Evolutionary conservation across 1,140 invertebrate species (phyloP), one percentile per base, ranked within the genome.

Genomic region (Reticulitermes speratus): DNA sequence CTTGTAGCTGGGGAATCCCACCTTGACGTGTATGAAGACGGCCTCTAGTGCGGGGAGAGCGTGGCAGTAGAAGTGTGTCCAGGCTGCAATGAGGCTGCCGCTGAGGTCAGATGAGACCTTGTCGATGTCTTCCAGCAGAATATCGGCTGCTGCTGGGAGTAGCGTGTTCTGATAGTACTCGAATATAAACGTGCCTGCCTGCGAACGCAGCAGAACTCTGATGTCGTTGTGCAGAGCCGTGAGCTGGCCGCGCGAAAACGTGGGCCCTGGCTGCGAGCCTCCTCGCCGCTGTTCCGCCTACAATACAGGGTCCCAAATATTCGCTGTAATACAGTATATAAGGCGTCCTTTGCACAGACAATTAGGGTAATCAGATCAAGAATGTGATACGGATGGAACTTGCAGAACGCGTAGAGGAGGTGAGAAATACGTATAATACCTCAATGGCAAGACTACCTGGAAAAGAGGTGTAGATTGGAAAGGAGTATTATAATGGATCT

Each of bases 21-120:
- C 86, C 86, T 87, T 87, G 55, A 87, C 86, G 6, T 85, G 59
- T 30, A 85, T 44, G 84, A 87, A 87, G 84, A 87, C 45, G 25
- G 86, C 86, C 84, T 87, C 83, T 0, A 87, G 86, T 3, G 83
- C 14, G 11, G 86, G 83, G 16, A 87, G 83, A 6, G 84, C 44
- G 84, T 87, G 86, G 32, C 65, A 87, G 55, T 87, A 87, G 84
- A 87, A 87, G 84, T 87, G 83, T 30, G 69, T 45, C 86, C 86
- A 87, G 11, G 65, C 59, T 16, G 84, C 55, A 2, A 83, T n/a
- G 23, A 87, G 86, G 32, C 25, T 38, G n/a, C 59, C 48, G 5
- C 23, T 25, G 48, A 87, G 86, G 30, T 87, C 65, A 3, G 21
- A 6, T 2, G 12, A 9, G 83, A 14, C 44, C 19, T 25, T 9